Conservation (phyloP, 1,140 invertebrate genomes). For the Maniola jurtina region DNA sequence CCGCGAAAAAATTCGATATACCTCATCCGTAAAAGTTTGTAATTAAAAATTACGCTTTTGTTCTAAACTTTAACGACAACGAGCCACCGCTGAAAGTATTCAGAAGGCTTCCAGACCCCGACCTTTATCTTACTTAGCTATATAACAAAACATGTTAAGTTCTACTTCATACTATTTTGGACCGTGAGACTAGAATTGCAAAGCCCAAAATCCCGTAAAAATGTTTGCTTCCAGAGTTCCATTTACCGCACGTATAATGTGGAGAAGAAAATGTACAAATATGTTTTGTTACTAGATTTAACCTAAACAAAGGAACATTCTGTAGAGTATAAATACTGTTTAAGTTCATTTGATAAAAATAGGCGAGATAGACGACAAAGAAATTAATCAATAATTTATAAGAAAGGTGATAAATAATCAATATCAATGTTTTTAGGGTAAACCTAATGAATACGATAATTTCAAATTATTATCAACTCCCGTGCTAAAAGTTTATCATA, state of each 20-base stretch:
- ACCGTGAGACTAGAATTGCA: background rate
- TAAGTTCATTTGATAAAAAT: too few species aligned
- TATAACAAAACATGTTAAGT: constrained; percentile 6
- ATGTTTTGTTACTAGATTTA: too few species aligned
- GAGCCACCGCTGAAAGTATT: constrained; percentile 29
- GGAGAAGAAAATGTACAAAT: constrained; percentile 10
- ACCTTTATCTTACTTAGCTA: constrained; percentile 26
- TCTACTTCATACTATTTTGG: constrained; percentile 1
- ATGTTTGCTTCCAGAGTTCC: background rate
- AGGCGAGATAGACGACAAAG: too few species aligned
- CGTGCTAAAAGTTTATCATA: too few species aligned
- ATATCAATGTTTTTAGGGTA: too few species aligned
- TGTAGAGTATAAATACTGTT: too few species aligned
- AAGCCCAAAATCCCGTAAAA: background rate
- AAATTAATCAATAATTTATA: too few species aligned
- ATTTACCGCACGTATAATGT: constrained; percentile 8
- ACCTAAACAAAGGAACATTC: too few species aligned
- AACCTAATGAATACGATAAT: too few species aligned
- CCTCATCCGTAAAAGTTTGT: constrained; percentile 26
- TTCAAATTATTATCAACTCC: too few species aligned
- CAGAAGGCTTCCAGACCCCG: constrained; percentile 18
- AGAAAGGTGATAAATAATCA: too few species aligned
- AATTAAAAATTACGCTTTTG: constrained; percentile 33
- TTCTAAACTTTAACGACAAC: constrained; percentile 33
- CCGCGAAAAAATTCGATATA: constrained; percentile 22